Base-by-base conservation (phyloP, 2,797 vertebrate genomes). In the Pseudochromis fuscus region DNA sequence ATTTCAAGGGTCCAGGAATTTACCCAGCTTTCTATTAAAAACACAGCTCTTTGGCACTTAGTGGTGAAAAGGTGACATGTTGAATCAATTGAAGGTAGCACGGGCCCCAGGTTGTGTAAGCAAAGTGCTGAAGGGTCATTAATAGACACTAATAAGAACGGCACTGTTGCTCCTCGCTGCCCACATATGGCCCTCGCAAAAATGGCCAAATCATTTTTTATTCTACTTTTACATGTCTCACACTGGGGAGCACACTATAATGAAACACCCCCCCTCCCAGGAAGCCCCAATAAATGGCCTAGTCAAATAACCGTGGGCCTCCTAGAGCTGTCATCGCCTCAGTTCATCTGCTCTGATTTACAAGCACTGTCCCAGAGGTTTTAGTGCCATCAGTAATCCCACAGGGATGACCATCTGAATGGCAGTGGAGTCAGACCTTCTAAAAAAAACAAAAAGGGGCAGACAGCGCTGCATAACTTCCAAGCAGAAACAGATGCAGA, bases 401-500 rank as follows among this genome's bases (percentile, higher is more conserved):
- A 72, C 73, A 51, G 84, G 88, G 87, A 86, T 63, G 86, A 68
- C 81, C 88, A 75, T 89, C 77, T 82, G 80, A 90, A 83, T 56
- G 72, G 77, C 83, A 44, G 68, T 69, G 79, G 85, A 92, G 84
- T 84, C 88, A 77, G 83, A 65, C 37, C 55, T 40, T 77, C 70
- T 68, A 31, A 75, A 87, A 74, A 74, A 87, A 70, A 58, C 21
- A 75, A 35, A 72, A 60, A 21, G 42, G 72, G 76, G 62, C 87
- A 90, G 85, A 91, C 88, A 89, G 78, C 7, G 72, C 76, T 59
- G 57, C 89, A 86, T 86, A 86, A 88, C 86, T 90, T n/a, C 69
- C 86, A 53, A 93, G 82, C 76, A 92, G 87, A 93, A 93, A 93
- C 93, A 95, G 92, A 94, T 94, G 93, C 86, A 86, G 71, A 28